These are phyloP conservation scores for Paracyclopina nana DNA, from an alignment of 1,140 invertebrate genomes.

Conservation along the genomic window DNA sequence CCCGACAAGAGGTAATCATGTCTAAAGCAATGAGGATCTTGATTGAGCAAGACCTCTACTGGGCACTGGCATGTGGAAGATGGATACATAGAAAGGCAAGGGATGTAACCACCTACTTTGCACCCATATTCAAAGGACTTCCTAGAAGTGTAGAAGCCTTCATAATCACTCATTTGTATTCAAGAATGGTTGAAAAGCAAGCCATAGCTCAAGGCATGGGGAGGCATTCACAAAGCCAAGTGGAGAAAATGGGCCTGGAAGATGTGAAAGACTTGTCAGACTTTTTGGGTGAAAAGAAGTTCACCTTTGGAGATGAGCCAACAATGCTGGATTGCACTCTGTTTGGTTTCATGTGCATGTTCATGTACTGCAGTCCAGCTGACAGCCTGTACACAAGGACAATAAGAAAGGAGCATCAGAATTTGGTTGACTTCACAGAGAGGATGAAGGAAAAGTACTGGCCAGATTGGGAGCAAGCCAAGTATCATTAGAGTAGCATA, in stretches of 20 bases:
- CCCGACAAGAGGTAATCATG: slow-evolving; percentile 20
- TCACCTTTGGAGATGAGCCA: slow-evolving; percentile 26
- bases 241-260: neutral
- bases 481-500: no score
- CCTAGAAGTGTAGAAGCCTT: neutral
- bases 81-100: slow-evolving; percentile 5
- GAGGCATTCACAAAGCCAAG: slow-evolving; percentile 1
- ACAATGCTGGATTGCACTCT: slow-evolving; percentile 26
- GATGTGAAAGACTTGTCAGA: slow-evolving; percentile 16
- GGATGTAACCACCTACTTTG: slow-evolving; percentile 6
- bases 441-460: slow-evolving; percentile 25
- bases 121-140: no score
- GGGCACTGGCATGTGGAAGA: slow-evolving; percentile 13
- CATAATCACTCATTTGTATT: neutral
- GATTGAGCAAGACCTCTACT: slow-evolving; percentile 28
- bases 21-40: slow-evolving; percentile 25
- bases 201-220: slow-evolving; percentile 17
- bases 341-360: slow-evolving; percentile 21
- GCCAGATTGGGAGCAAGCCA: slow-evolving; percentile 26
- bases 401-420: slow-evolving; percentile 16
- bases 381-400: neutral
- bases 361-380: slow-evolving; percentile 4
- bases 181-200: neutral
- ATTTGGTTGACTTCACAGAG: slow-evolving; percentile 23
- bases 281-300: slow-evolving; percentile 22